Evolutionary conservation across 2,797 vertebrate genomes (phyloP).

Genomic region (Spondyliosoma cantharus): DNA sequence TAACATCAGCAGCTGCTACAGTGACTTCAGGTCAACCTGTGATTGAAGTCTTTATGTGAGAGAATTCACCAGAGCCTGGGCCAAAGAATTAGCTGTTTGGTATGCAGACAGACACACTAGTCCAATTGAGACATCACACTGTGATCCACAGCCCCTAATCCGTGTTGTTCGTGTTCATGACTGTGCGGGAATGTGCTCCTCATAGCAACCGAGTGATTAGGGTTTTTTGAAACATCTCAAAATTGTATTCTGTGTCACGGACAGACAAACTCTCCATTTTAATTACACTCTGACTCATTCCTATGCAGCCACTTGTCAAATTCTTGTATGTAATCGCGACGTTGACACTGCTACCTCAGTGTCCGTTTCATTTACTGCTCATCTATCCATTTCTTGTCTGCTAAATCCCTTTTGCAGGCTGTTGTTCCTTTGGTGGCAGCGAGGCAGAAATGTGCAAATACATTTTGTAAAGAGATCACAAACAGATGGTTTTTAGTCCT

Average conservation of each 20-base stretch:
- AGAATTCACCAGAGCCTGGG: conserved; percentile 42
- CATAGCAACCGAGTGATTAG: conserved; percentile 71
- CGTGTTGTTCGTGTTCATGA: conserved; percentile 64
- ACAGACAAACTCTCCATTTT: conserved; percentile 56
- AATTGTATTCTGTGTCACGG: conserved; percentile 71
- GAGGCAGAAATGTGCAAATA: conserved; percentile 32
- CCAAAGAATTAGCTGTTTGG: conserved; percentile 55
- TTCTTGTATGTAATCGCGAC: conserved; percentile 23
- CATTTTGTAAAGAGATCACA: conserved; percentile 46
- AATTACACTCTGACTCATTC: conserved; percentile 49
- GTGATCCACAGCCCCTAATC: conserved; percentile 65
- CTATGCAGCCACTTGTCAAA: conserved; percentile 35
- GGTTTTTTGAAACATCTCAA: conserved; percentile 60
- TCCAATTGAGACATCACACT: conserved; percentile 63
- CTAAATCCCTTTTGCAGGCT: conserved; percentile 24
- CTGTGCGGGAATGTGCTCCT: conserved; percentile 71
- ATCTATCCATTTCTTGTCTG: conserved; percentile 30
- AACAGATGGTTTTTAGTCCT: conserved; percentile 50
- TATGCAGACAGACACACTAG: conserved; percentile 68
- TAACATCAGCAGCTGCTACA: conserved; percentile 49
- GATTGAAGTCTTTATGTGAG: conserved; percentile 55
- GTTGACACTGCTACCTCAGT: conserved; percentile 17
- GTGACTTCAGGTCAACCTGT: conserved; percentile 44
- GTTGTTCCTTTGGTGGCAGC: conserved; percentile 35
- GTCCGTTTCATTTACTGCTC: conserved; percentile 25